A percentile compares a stretch with the other conserved stretches of the same genome.
Conservation (phyloP, 1,140 invertebrate genomes). For the Heliconius congener region DNA sequence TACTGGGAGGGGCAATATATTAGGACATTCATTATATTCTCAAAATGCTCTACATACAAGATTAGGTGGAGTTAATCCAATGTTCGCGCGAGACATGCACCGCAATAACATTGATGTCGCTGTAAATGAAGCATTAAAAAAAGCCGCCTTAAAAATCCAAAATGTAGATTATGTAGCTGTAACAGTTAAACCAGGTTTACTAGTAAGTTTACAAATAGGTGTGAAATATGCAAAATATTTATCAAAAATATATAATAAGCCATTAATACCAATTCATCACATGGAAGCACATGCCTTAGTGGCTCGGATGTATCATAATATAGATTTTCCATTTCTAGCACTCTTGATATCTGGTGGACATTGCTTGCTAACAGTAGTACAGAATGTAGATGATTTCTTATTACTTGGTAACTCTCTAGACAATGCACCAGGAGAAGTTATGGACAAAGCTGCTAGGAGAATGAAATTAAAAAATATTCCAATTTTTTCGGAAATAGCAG, state of each 20-base stretch:
- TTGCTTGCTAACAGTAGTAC: slow-evolving; percentile 90
- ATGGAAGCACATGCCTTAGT: slow-evolving; percentile 99
- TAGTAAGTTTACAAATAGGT: slow-evolving; percentile 90
- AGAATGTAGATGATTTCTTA: slow-evolving; percentile 88
- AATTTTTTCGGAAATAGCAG: slow-evolving; percentile 87
- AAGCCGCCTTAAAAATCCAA: slow-evolving; percentile 85
- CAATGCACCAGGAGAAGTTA: slow-evolving; percentile 94
- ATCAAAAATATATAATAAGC: slow-evolving; percentile 86
- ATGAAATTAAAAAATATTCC: slow-evolving; percentile 91
- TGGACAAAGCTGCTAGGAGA: slow-evolving; percentile 94
- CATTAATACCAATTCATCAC: slow-evolving; percentile 97
- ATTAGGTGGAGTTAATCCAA: slow-evolving; percentile 95
- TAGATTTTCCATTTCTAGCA: slow-evolving; percentile 95
- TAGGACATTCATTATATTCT: slow-evolving; percentile 90
- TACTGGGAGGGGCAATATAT: slow-evolving; percentile 85
- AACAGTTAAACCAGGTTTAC: slow-evolving; percentile 93
- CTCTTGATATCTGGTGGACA: slow-evolving; percentile 96
- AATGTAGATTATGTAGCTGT: slow-evolving; percentile 95
- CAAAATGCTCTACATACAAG: slow-evolving; percentile 89
- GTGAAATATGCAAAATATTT: slow-evolving; percentile 92
- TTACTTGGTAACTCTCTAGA: slow-evolving; percentile 90
- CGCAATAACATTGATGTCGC: slow-evolving; percentile 88
- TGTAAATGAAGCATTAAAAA: slow-evolving; percentile 86
- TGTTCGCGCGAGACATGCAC: slow-evolving; percentile 92
- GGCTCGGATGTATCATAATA: slow-evolving; percentile 84